A percentile compares a stretch with the other conserved stretches of the same genome.
Evolutionary conservation across 1,140 invertebrate species (phyloP).

Genomic region (Solenopsis invicta): DNA sequence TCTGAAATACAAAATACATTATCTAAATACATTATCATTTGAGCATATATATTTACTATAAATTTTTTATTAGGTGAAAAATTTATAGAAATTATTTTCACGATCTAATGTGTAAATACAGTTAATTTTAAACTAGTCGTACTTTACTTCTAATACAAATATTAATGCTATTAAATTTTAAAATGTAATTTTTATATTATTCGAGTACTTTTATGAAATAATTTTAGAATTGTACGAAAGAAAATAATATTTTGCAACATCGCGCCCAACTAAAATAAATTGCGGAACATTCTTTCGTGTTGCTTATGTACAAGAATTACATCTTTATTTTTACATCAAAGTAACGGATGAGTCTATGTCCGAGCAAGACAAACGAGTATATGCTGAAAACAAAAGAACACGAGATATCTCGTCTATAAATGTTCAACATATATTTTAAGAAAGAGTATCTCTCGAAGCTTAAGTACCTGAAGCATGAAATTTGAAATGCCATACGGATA

Average conservation of each 20-base stretch:
- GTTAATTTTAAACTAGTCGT: conserved; percentile 6
- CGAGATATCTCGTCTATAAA: conserved; percentile 19
- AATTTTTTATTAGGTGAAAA: background rate
- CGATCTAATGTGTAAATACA: background rate
- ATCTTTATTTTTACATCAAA: conserved; percentile 49
- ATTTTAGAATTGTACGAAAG: conserved; percentile 7
- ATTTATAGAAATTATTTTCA: background rate
- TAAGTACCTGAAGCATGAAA: background rate
- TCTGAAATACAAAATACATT: background rate
- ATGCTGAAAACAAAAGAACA: conserved; percentile 13
- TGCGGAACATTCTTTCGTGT: conserved; percentile 34
- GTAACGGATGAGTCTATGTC: conserved; percentile 37
- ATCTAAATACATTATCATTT: background rate
- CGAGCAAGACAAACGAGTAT: conserved; percentile 46
- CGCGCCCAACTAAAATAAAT: conserved; percentile 26
- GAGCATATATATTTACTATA: background rate
- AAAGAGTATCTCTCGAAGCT: background rate
- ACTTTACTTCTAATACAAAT: background rate
- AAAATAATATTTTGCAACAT: conserved; percentile 21
- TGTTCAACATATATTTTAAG: background rate
- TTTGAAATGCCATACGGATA: background rate
- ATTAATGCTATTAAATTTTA: background rate
- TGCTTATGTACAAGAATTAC: conserved; percentile 31
- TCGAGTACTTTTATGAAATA: background rate
- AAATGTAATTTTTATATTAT: background rate